Evolutionary conservation across 30 jellyfish, hydroid and myxozoan genomes (phyloP), one percentile per base, ranked within the genome.

Genomic region (Phacellophora camtschatica): DNA sequence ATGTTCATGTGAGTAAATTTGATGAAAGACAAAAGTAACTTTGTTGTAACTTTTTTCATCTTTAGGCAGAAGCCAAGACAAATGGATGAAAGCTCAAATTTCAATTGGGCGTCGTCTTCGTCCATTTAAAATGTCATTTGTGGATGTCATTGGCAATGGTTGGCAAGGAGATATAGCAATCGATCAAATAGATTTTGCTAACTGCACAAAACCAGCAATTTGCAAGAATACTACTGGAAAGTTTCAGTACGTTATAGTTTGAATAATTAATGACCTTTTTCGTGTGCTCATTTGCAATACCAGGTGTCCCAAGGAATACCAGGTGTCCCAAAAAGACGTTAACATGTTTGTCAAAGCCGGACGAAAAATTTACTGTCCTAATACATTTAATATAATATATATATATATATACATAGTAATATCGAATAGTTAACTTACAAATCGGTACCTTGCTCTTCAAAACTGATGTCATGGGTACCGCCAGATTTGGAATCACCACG

Each of bases 121-220:
- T 41, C 91, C 97, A 4, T 94, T 87, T 88, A 81, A 82, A 67
- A 43, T 94, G 65, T 81, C 89, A 28, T 81, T 94, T 81, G 74
- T 88, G 27, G 97, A 95, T 45, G 82, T 72, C 55, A 95, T 96
- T 27, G 98, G 97, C 69, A 83, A 64, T 54, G 97, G 97, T 25
- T 75, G 85, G 81, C 92, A 74, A 25, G 99, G 99, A 29, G 99
- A 94, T 53, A 82, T 94, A 18, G 97, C 97, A 29, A 72, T 88
- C 41, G 99, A 94, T 69, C 92, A 94, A 56, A 57, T 94, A 73
- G 83, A 66, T 23, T 94, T 94, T 43, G 82, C 18, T 9, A 82
- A 94, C 73, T 94, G 99, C 39, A 72, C 88, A 25, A 95, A 85
- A 5, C 97, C 99, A 4, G 96, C 89, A 1, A 74, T 73, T 1